phyloP scores from a whole-genome alignment of 2,888 invertebrate species.

The Alentia gelatinosa region DNA sequence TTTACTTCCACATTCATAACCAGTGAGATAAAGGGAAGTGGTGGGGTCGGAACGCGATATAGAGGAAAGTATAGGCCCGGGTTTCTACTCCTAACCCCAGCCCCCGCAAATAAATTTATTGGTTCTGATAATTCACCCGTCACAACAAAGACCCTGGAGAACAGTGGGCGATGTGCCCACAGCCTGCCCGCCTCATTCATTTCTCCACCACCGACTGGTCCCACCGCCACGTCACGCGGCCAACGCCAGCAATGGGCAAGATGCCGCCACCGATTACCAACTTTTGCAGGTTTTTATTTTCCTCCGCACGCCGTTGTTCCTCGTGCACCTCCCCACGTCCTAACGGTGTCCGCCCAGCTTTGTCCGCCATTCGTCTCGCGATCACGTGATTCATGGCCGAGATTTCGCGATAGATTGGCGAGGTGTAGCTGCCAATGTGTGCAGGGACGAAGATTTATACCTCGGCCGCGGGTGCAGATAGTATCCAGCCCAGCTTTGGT shows the following conservation, averaged over 20 bases:
- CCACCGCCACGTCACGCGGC: background rate
- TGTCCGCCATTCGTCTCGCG: conserved; percentile 35
- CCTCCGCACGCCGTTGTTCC: background rate
- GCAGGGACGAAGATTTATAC: background rate
- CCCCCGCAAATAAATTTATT: background rate
- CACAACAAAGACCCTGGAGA: background rate
- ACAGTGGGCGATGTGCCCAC: background rate
- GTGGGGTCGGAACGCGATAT: background rate
- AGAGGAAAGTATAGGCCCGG: background rate
- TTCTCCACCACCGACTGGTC: background rate
- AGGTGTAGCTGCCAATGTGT: conserved; percentile 32
- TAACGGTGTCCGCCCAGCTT: background rate
- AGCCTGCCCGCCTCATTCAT: background rate
- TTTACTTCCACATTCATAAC: background rate
- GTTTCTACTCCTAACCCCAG: background rate
- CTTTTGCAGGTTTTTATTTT: background rate
- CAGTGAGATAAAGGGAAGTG: background rate
- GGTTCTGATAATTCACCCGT: conserved; percentile 22
- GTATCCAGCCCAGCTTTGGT: background rate
- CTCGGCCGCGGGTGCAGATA: background rate
- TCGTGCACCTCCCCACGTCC: background rate
- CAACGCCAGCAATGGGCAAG: background rate
- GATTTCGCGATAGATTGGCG: conserved; percentile 29
- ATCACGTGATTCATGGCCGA: conserved; percentile 40
- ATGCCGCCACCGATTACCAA: background rate